Conservation (phyloP, 1,140 invertebrate genomes). For the Anagrus nilaparvatae region DNA sequence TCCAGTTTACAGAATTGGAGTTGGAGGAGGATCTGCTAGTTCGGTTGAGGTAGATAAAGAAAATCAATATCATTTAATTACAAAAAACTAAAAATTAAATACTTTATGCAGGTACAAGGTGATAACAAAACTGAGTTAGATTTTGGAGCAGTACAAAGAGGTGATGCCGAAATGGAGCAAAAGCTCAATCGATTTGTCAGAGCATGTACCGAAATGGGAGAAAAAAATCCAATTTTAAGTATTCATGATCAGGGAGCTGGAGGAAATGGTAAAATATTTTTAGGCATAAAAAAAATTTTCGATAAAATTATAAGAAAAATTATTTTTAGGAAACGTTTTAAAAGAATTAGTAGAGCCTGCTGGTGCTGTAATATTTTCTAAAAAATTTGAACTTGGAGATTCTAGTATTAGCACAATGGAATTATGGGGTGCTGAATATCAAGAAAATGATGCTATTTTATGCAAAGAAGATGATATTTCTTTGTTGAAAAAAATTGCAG, state of each 20-base stretch:
- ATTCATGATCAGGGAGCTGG: constrained; percentile 96
- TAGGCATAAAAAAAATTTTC: neutral
- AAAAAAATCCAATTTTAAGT: constrained; percentile 82
- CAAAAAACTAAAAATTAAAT: neutral
- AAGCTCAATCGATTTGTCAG: constrained; percentile 90
- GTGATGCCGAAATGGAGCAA: constrained; percentile 98
- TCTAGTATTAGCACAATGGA: constrained; percentile 87
- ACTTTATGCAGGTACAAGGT: constrained; percentile 59
- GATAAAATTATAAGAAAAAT: neutral
- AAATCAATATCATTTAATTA: neutral
- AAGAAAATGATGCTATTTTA: constrained; percentile 89
- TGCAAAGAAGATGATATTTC: constrained; percentile 54
- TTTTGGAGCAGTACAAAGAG: constrained; percentile 93
- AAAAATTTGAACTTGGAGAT: constrained; percentile 86
- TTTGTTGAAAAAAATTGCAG: constrained; percentile 63
- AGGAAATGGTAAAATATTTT: constrained; percentile 67
- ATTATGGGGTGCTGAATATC: constrained; percentile 97
- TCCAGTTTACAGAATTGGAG: constrained; percentile 92
- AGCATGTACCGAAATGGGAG: constrained; percentile 75
- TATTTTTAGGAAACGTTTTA: constrained; percentile 73
- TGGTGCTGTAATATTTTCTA: constrained; percentile 83
- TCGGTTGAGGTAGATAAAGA: constrained; percentile 68
- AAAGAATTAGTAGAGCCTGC: constrained; percentile 93
- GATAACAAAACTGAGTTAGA: constrained; percentile 81
- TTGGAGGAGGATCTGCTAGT: constrained; percentile 92